A percentile compares a stretch with the other conserved stretches of the same genome.
These are phyloP conservation scores for Sminthurinus aureus DNA, from an alignment of 2,888 invertebrate genomes.

Conservation along the genomic window DNA sequence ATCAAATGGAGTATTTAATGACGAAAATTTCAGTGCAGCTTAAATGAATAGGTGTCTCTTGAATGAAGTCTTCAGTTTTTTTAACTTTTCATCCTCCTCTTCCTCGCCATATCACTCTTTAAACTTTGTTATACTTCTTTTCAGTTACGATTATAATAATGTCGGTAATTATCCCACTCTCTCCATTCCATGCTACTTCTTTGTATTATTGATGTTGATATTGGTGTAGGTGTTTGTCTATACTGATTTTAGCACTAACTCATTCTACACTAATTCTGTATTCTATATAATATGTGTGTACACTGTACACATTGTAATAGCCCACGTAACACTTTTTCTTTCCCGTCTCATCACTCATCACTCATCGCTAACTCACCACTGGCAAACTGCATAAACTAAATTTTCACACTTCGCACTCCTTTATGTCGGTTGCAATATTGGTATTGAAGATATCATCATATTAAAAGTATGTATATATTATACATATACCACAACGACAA, in stretches of 20 bases:
- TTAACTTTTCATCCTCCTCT: slow-evolving; percentile 12
- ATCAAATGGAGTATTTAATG: neutral
- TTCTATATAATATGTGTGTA: no score
- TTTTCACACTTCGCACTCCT: no score
- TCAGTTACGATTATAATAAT: neutral
- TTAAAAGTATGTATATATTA: neutral
- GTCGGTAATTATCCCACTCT: no score
- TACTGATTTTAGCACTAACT: neutral
- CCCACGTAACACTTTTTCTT: slow-evolving; percentile 2
- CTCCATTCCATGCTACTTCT: no score
- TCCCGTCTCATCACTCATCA: slow-evolving; percentile 14
- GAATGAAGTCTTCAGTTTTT: neutral
- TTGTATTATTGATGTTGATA: no score
- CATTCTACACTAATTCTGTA: neutral
- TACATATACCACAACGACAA: neutral
- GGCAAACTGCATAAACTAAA: no score
- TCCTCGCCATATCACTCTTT: neutral
- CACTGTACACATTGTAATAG: neutral
- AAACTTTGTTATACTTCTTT: neutral
- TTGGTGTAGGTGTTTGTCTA: no score
- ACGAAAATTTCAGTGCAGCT: neutral
- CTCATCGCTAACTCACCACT: neutral
- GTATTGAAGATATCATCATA: neutral
- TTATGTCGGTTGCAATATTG: no score
- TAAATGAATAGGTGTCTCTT: slow-evolving; percentile 20